Conservation (phyloP, 1,140 invertebrate genomes). For the Bombus pascuorum region DNA sequence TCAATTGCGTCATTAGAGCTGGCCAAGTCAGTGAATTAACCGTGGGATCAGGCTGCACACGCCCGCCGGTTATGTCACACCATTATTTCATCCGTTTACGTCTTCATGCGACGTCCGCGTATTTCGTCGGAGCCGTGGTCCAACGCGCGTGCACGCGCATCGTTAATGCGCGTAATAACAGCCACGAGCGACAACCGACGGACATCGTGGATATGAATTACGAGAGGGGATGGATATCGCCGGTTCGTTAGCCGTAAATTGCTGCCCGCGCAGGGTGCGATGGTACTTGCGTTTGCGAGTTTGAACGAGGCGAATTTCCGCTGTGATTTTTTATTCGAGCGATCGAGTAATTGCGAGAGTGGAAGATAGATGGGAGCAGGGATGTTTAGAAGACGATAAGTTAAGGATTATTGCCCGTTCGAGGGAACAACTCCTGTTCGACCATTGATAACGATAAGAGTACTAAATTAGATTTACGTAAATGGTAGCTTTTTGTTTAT, state of each 20-base stretch:
- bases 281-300: not conserved
- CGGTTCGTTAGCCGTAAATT: conserved; percentile 61
- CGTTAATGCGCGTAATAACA: conserved; percentile 68
- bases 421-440: no score
- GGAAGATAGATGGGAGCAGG: not conserved
- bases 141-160: conserved; percentile 36
- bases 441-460: no score
- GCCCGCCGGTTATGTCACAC: conserved; percentile 60
- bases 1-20: conserved; percentile 61
- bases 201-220: conserved; percentile 67
- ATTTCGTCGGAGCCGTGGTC: conserved; percentile 52
- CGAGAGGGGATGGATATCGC: conserved; percentile 55
- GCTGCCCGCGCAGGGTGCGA: conserved; percentile 7
- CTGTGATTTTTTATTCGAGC: not conserved
- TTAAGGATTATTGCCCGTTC: not conserved
- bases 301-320: not conserved
- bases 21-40: conserved; percentile 29
- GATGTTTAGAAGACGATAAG: not conserved
- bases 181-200: conserved; percentile 60
- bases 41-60: conserved; percentile 55
- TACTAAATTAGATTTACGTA: no score
- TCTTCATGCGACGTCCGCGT: conserved; percentile 48
- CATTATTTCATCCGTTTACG: conserved; percentile 65
- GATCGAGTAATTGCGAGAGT: not conserved
- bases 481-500: no score